Evolutionary conservation across 2,797 vertebrate genomes (phyloP), one percentile per base, ranked within the genome.

Genomic region (Toxotes lorentzi): DNA sequence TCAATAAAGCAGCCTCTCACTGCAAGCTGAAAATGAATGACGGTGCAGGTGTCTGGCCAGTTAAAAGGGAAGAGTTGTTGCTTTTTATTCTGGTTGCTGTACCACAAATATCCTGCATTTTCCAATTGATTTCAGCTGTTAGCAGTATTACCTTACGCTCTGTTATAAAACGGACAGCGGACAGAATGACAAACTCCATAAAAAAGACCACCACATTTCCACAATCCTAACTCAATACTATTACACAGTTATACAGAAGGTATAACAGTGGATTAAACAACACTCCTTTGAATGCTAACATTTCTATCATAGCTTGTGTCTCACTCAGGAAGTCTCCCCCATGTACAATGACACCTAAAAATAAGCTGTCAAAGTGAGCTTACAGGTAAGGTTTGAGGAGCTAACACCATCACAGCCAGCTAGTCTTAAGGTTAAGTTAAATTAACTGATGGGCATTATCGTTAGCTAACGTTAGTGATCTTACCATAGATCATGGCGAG

Each of bases 401-500:
- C 81, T 89, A 82, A 54, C 53, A 1, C n/a, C 45, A 63, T 58
- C 45, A 34, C 8, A 54, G 65, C 51, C 30, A 51, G 79, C 67
- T 86, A 84, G 84, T 78, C 62, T 53, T 5, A 38, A 70, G 6
- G 84, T 69, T 76, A 64, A 50, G 30, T 35, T 60, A 27, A 13
- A 19, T 34, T n/a, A 40, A 34, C 11, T 58, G 51, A 63, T 6
- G 56, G 9, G 32, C 67, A n/a, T 35, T 4, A 41, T 4, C 14
- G 58, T 54, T 41, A 59, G 70, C 73, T 68, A 50, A 11, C 53
- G 12, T n/a, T 0, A 1, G 17, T 11, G 40, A 6, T 66, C 95
- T 94, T 86, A 96, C 97, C 97, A 59, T 97, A 98, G 76, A 97
- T 97, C 97, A 97, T 97, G 34, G 97, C 97, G 43, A 98, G 95